Base-by-base conservation (phyloP, 2,797 vertebrate genomes). In the Telmatherina bonti region DNA sequence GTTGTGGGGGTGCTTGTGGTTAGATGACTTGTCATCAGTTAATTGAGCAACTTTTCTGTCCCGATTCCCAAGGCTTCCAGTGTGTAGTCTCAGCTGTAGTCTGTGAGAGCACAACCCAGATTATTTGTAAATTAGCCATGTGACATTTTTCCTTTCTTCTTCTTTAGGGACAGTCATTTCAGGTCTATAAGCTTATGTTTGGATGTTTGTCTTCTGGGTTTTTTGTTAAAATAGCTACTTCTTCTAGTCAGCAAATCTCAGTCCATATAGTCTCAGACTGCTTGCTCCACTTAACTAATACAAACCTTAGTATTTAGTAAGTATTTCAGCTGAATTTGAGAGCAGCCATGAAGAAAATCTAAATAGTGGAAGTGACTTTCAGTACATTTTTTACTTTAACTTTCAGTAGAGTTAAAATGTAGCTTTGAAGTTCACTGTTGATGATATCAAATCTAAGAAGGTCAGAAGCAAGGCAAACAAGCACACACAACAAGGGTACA, bases 111-210 rank as follows among this genome's bases (percentile, higher is more conserved):
- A 83, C 64, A 22, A 60, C 72, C 72, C 74, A 85, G 88, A 90
- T 84, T 31, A 59, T 38, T 41, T 70, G 64, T 62, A 88, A 90
- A 93, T 88, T 91, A 91, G 89, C 89, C 88, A 91, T n/a, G 70
- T 56, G 75, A 71, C 83, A 63, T 63, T 47, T 52, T 33, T 38
- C 47, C 63, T 82, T 83, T 86, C 79, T 85, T 81, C 55, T 56
- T 18, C 15, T 0, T 13, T 36, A 5, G 52, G 62, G 49, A 56
- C 29, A 43, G n/a, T 1, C 29, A 52, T 33, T 24, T 26, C 24
- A 1, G 31, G 26, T 68, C 7, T 53, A n/a, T 36, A 0, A 0
- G 26, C 29, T 45, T 65, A 29, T 79, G 38, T 74, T 65, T 65
- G 33, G 31, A 33, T 74, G 36, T 33, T 29, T 62, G 51, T 80